A percentile compares a stretch with the other conserved stretches of the same genome.
These are phyloP conservation scores for Gisinianus flammeolus DNA, from an alignment of 2,888 invertebrate species.

Conservation along the genomic window DNA sequence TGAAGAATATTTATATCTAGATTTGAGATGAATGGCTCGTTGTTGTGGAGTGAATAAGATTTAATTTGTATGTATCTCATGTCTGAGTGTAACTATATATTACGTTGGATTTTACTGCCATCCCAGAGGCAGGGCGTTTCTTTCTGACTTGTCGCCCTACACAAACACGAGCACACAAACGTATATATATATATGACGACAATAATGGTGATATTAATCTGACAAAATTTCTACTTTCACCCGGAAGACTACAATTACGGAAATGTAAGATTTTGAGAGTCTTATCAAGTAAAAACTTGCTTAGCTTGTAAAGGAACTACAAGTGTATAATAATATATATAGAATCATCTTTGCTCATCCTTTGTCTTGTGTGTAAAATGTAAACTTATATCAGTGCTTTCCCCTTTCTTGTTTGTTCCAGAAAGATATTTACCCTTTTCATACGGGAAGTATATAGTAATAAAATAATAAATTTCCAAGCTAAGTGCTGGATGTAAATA, in stretches of 20 bases:
- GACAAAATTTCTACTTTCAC: background rate
- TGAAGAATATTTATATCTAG: background rate
- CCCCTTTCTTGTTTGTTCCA: too few relatives aligned
- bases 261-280: background rate
- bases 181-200: background rate
- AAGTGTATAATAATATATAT: too few relatives aligned
- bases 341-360: too few relatives aligned
- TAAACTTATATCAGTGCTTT: too few relatives aligned
- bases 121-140: background rate
- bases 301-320: too few relatives aligned
- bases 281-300: background rate
- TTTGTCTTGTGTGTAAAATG: too few relatives aligned
- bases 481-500: too few relatives aligned
- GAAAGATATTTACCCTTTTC: too few relatives aligned
- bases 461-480: too few relatives aligned
- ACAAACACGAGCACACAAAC: background rate
- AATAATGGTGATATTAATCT: too few relatives aligned
- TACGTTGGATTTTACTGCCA: background rate
- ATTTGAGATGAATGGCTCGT: constrained; percentile 1
- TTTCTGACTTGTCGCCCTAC: background rate
- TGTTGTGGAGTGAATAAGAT: background rate
- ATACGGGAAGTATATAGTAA: too few relatives aligned
- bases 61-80: constrained; percentile 13
- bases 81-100: background rate
- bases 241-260: background rate